A percentile compares a stretch with the other conserved stretches of the same genome.
Conservation (phyloP, 2,113 vertebrate genomes). For the Hemibagrus wyckioides region DNA sequence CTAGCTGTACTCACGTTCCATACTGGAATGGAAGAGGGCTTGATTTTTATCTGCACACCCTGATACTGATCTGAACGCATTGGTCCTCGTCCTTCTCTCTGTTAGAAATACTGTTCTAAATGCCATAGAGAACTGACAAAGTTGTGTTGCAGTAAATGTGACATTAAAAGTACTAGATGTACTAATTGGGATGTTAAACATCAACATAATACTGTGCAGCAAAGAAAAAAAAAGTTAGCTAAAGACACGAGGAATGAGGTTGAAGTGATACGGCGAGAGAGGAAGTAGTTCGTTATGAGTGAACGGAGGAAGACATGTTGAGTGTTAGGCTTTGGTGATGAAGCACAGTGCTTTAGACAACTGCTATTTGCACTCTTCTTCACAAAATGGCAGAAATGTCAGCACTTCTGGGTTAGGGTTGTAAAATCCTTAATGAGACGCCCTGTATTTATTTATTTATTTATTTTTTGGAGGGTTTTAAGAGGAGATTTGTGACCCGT, state of each 20-base stretch:
- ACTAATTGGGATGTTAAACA: no score
- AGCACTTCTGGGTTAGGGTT: not conserved
- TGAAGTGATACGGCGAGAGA: not conserved
- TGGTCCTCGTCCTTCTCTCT: no score
- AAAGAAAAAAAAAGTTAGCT: no score
- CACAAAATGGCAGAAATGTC: constrained; percentile 16
- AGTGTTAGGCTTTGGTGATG: not conserved
- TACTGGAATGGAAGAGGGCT: no score
- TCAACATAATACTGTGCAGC: no score
- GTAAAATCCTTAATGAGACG: not conserved
- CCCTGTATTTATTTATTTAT: not conserved
- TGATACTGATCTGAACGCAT: no score
- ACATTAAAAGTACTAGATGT: no score
- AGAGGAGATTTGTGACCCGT: not conserved
- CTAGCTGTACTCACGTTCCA: no score
- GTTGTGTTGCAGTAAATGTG: no score
- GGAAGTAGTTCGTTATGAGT: constrained; percentile 1
- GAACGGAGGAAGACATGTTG: not conserved
- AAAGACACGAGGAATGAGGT: not conserved
- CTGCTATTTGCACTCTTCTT: not conserved
- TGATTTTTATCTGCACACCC: no score
- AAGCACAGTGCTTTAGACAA: not conserved
- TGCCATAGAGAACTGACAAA: no score
- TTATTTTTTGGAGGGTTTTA: not conserved
- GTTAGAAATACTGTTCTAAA: no score